These are phyloP conservation scores for Drosophila bocqueti DNA, from an alignment of 1,140 invertebrate species.

Conservation along the genomic window DNA sequence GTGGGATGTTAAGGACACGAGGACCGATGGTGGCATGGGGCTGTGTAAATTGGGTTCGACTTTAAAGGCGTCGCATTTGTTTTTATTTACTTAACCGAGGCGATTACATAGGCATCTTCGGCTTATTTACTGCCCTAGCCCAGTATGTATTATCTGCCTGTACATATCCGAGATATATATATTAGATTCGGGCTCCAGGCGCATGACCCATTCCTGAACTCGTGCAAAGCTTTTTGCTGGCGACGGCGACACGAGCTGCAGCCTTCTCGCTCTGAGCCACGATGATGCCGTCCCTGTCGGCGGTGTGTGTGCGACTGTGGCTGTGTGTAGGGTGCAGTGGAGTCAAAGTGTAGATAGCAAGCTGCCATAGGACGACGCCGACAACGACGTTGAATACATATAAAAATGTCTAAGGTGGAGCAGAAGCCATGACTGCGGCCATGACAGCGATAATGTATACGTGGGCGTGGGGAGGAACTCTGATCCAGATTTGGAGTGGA, in stretches of 20 bases:
- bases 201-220: slow-evolving; percentile 84
- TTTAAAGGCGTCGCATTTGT: slow-evolving; percentile 57
- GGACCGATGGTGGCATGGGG: slow-evolving; percentile 1
- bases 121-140: slow-evolving; percentile 57
- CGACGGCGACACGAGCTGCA: slow-evolving; percentile 68
- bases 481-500: slow-evolving; percentile 11
- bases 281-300: slow-evolving; percentile 72
- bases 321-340: slow-evolving; percentile 52
- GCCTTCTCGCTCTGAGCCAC: slow-evolving; percentile 61
- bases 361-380: slow-evolving; percentile 77
- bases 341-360: slow-evolving; percentile 82
- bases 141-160: slow-evolving; percentile 45
- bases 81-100: slow-evolving; percentile 69
- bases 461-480: slow-evolving; percentile 22
- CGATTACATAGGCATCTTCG: slow-evolving; percentile 21
- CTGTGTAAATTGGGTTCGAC: slow-evolving; percentile 29
- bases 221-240: slow-evolving; percentile 57
- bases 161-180: slow-evolving; percentile 51
- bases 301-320: slow-evolving; percentile 24
- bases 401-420: slow-evolving; percentile 82
- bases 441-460: slow-evolving; percentile 83
- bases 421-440: slow-evolving; percentile 84
- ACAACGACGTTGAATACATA: slow-evolving; percentile 77
- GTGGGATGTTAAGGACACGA: slow-evolving; percentile 30
- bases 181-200: slow-evolving; percentile 65